Evolutionary conservation across 2,888 invertebrate species (phyloP).

Genomic region (Agrochola litura): DNA sequence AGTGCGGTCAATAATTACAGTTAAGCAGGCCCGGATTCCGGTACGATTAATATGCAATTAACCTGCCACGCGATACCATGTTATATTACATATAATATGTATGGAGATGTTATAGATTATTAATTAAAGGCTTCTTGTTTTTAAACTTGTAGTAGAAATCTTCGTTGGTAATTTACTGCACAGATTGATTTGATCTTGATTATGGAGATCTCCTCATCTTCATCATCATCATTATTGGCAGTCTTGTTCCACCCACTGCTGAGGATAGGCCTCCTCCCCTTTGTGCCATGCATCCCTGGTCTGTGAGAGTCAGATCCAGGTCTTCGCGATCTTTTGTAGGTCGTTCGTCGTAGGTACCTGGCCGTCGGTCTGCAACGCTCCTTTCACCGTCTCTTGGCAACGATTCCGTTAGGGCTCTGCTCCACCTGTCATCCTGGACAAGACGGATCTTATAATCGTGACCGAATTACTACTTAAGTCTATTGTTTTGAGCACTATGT

Average conservation of each 20-base stretch:
- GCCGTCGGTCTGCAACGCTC: no score
- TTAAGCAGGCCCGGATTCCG: slow-evolving; percentile 75
- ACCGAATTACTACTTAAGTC: not conserved
- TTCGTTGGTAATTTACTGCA: slow-evolving; percentile 1
- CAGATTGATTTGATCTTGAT: not conserved
- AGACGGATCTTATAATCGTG: not conserved
- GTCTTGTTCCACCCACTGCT: not conserved
- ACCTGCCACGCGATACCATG: slow-evolving; percentile 73
- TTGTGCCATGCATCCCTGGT: no score
- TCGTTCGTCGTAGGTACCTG: not conserved
- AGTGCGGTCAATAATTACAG: slow-evolving; percentile 76
- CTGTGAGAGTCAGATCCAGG: no score
- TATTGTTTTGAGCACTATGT: not conserved
- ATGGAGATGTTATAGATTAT: slow-evolving; percentile 65
- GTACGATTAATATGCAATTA: slow-evolving; percentile 79
- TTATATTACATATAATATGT: slow-evolving; percentile 58
- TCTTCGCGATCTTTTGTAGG: not conserved
- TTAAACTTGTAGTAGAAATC: slow-evolving; percentile 28
- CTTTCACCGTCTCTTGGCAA: not conserved
- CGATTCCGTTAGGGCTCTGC: not conserved
- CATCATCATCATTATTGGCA: not conserved
- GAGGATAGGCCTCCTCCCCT: no score
- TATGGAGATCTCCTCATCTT: not conserved
- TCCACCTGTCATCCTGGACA: not conserved
- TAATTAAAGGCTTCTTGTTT: slow-evolving; percentile 67